Conservation (phyloP, 2,797 vertebrate genomes). For the Eleutherodactylus coqui region DNA sequence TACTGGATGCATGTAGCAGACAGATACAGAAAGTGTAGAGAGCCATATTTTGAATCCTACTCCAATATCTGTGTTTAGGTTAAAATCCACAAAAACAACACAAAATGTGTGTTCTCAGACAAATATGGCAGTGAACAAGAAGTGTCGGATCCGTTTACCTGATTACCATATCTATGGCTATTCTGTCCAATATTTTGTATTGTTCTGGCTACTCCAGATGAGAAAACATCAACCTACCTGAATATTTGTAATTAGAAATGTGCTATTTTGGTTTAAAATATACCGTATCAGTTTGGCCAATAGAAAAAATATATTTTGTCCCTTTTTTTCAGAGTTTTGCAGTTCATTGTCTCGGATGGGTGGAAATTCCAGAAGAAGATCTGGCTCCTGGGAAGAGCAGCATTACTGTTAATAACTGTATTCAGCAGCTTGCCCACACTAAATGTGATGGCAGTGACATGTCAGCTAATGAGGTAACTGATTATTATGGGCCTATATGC, state of each 20-base stretch:
- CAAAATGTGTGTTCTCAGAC: too few species aligned
- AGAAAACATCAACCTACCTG: too few species aligned
- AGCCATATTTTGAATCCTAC: background rate
- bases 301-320: background rate
- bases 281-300: too few species aligned
- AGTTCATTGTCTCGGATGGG: conserved; percentile 92
- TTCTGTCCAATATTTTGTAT: too few species aligned
- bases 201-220: too few species aligned
- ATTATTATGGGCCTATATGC: background rate
- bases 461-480: conserved; percentile 84
- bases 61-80: background rate
- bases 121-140: too few species aligned
- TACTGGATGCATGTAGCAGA: too few species aligned
- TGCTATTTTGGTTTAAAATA: background rate
- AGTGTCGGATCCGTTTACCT: too few species aligned
- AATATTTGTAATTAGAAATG: too few species aligned
- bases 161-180: too few species aligned
- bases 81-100: background rate
- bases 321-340: conserved; percentile 83
- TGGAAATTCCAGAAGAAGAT: conserved; percentile 95
- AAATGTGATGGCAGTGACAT: conserved; percentile 76
- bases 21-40: too few species aligned
- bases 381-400: conserved; percentile 93
- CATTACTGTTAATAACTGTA: conserved; percentile 92
- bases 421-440: conserved; percentile 92